Evolutionary conservation across 35 echinoderm and acorn worm species (phyloP), one percentile per base, ranked within the genome.

Genomic region (Strongylocentrotus purpuratus): DNA sequence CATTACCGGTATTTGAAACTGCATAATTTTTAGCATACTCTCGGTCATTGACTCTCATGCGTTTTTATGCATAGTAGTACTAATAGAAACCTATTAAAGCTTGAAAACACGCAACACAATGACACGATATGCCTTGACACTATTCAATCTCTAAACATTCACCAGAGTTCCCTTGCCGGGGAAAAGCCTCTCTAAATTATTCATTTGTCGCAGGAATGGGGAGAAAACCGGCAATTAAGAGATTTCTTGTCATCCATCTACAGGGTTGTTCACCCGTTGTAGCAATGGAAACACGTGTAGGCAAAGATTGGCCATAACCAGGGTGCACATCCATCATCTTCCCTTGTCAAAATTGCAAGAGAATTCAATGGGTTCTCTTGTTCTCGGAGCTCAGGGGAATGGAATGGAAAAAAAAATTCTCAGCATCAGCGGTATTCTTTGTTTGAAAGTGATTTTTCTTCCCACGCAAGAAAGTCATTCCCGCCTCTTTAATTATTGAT

Each of bases 161-260:
- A 28, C 65, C 65, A 78, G 65, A 28, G 65, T 78, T 78, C 65
- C 65, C 20, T 28, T 78, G 65, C 65, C 28, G 22, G 65, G 20
- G 65, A 78, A 78, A 78, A 78, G 20, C 65, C 65, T 78, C 28
- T 4, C 6, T 78, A 78, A 89, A 46, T 45, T 89, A 89, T 89
- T 89, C 87, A 89, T 89, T 89, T 33, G 87, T 45, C 4, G 87
- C 65, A 78, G 87, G 45, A 89, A 89, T 18, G 32, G 32, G 33
- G 45, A 41, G 87, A 89, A 46, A 89, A 46, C 12, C 11, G 87
- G 87, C 87, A 89, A 89, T 89, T 89, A 89, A 46, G 87, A 89
- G 87, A 89, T 89, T 89, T 46, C 45, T 45, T 10, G 12, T 46
- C 87, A 89, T 89, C 87, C 87, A 46, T 89, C 87, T 41, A 33